These are phyloP conservation scores for Xenopus borealis DNA, from an alignment of 2,113 vertebrate species.

Conservation along the genomic window DNA sequence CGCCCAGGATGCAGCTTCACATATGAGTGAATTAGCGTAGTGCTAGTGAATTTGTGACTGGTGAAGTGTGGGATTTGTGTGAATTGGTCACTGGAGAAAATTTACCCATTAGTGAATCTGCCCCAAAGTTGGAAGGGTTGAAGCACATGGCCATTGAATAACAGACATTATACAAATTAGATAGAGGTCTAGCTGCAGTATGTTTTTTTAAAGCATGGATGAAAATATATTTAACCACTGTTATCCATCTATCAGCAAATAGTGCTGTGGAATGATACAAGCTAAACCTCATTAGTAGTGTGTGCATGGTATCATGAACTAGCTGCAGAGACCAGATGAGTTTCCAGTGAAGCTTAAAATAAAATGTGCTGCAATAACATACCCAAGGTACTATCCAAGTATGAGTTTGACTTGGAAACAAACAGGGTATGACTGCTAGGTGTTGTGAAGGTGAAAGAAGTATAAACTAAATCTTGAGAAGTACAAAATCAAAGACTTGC, in stretches of 20 bases:
- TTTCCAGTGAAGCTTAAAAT: slow-evolving; percentile 13
- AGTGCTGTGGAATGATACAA: slow-evolving; percentile 27
- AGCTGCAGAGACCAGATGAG: slow-evolving; percentile 2
- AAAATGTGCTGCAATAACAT: slow-evolving; percentile 22
- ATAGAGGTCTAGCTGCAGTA: no score
- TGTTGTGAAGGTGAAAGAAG: slow-evolving; percentile 2
- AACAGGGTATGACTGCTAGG: not conserved
- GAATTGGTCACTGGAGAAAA: no score
- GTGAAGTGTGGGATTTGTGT: no score
- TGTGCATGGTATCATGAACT: not conserved
- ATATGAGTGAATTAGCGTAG: no score
- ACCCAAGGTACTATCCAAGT: not conserved
- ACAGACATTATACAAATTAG: no score
- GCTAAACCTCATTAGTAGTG: not conserved
- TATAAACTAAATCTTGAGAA: not conserved
- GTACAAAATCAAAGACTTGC: slow-evolving; percentile 14
- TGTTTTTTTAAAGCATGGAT: no score
- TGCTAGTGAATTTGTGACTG: no score
- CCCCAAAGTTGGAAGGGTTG: no score
- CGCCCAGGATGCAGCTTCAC: no score
- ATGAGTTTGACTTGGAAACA: not conserved
- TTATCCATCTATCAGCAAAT: slow-evolving; percentile 10
- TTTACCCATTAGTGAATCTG: no score
- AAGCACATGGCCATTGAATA: no score
- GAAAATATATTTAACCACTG: no score